Percentiles rank a stretch among this genome's conserved stretches.
Conservation (phyloP, 1,140 invertebrate species). For the Pseudomyrmex flavicornis region DNA sequence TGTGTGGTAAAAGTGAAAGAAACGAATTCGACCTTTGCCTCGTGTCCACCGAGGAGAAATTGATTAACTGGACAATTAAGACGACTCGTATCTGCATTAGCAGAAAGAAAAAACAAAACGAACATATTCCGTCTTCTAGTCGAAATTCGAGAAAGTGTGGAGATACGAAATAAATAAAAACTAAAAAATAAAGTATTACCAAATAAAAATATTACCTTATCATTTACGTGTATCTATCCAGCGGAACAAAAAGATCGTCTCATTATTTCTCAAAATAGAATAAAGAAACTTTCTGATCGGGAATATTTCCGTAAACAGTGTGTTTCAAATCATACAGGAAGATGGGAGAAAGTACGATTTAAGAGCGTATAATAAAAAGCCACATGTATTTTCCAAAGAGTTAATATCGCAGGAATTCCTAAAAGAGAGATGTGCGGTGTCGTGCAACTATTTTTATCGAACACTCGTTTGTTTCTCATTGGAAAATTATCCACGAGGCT, state of each 20-base stretch:
- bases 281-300: neutral
- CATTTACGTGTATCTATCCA: too few relatives aligned
- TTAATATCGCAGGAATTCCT: neutral
- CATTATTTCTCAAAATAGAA: neutral
- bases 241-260: neutral
- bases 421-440: neutral
- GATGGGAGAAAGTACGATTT: conserved; percentile 10
- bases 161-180: neutral
- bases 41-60: conserved; percentile 15
- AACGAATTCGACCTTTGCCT: conserved; percentile 10
- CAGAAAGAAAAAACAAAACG: neutral
- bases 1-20: conserved; percentile 37
- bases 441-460: neutral
- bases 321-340: conserved; percentile 22
- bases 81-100: neutral
- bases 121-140: neutral
- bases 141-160: conserved; percentile 11
- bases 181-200: neutral
- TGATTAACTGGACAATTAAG: conserved; percentile 44
- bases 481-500: neutral
- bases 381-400: neutral
- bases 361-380: neutral
- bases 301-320: neutral
- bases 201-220: too few relatives aligned
- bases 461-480: conserved; percentile 1